phyloP scores from a whole-genome alignment of 2,113 vertebrate species.

The Siniperca chuatsi region DNA sequence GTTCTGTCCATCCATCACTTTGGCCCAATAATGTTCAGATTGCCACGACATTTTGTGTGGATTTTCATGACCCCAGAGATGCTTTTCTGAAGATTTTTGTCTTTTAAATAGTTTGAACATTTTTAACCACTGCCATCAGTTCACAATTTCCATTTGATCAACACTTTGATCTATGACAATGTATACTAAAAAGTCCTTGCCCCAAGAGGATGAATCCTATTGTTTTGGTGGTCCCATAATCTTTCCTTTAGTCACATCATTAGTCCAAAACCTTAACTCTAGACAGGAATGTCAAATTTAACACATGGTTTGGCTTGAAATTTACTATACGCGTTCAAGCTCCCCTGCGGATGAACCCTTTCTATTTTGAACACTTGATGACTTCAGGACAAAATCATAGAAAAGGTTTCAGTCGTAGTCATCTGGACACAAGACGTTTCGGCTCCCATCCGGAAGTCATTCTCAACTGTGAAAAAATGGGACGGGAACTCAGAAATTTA shows the following conservation, averaged over 20 bases:
- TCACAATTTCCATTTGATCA: too few species aligned
- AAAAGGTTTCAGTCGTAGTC: too few species aligned
- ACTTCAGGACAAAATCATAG: not conserved
- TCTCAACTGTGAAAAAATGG: too few species aligned
- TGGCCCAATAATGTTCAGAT: not conserved
- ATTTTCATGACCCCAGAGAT: not conserved
- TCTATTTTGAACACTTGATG: too few species aligned
- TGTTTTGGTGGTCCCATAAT: not conserved
- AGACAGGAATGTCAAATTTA: not conserved
- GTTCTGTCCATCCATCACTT: not conserved
- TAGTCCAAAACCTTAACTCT: not conserved
- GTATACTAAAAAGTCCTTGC: not conserved
- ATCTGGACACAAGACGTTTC: too few species aligned
- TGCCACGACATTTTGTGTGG: not conserved
- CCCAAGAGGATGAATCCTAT: not conserved
- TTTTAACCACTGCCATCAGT: not conserved
- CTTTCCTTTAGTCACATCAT: not conserved
- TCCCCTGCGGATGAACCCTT: not conserved
- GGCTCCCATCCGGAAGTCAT: too few species aligned
- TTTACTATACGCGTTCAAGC: not conserved
- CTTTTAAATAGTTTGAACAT: not conserved
- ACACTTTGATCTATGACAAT: too few species aligned
- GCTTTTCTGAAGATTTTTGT: not conserved
- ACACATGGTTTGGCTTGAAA: not conserved
- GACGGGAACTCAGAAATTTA: too few species aligned